phyloP scores from a whole-genome alignment of 2,113 vertebrate species.

The Epinephelus lanceolatus region DNA sequence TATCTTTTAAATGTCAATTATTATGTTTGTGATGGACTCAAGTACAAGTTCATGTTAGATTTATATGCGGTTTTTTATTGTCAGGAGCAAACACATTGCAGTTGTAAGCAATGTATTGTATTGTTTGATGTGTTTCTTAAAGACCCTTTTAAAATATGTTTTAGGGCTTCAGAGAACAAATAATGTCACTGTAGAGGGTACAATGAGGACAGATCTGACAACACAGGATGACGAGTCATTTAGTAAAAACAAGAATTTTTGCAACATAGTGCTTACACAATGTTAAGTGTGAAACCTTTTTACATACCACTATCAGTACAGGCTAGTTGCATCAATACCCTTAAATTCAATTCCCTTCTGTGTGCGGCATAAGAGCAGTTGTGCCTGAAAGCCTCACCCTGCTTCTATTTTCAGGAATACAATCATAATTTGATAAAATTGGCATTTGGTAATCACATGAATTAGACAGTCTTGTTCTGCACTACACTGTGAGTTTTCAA shows the following conservation, averaged over 20 bases:
- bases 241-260: background rate
- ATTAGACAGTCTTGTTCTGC: conserved; percentile 7
- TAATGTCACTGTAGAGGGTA: background rate
- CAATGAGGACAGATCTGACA: background rate
- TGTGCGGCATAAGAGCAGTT: too few relatives aligned
- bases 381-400: too few relatives aligned
- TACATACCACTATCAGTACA: background rate
- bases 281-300: background rate
- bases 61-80: too few relatives aligned
- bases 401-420: background rate
- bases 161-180: too few relatives aligned
- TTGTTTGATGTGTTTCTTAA: too few relatives aligned
- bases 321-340: background rate
- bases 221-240: background rate
- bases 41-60: too few relatives aligned
- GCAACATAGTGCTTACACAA: background rate
- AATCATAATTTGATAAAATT: background rate
- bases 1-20: too few relatives aligned
- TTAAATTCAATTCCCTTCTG: too few relatives aligned
- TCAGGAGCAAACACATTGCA: too few relatives aligned
- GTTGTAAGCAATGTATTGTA: too few relatives aligned
- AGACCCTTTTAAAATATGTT: too few relatives aligned
- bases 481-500: conserved; percentile 56
- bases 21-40: too few relatives aligned
- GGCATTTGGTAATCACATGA: background rate